phyloP scores from a whole-genome alignment of 1,140 invertebrate genomes.

The Pseudomyrmex pallidus region DNA sequence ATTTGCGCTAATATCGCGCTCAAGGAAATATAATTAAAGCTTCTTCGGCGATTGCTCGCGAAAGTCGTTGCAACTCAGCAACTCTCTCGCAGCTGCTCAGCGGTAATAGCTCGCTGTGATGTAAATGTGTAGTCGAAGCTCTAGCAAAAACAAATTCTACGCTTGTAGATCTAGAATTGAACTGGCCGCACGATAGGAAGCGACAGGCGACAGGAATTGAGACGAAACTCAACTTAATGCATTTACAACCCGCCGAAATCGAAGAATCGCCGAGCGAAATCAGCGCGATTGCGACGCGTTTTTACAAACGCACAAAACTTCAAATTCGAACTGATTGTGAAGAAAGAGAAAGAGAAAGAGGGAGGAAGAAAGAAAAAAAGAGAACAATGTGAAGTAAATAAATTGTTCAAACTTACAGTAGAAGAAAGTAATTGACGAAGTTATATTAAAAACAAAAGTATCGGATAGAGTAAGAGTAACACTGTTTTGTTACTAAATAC shows the following conservation, averaged over 20 bases:
- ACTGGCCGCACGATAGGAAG: constrained; percentile 41
- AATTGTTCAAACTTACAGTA: too few species aligned
- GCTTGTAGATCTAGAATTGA: constrained; percentile 47
- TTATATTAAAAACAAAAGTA: too few species aligned
- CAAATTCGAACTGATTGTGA: too few species aligned
- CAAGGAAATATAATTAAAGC: constrained; percentile 16
- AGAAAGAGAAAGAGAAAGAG: too few species aligned
- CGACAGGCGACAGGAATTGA: constrained; percentile 13
- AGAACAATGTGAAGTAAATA: too few species aligned
- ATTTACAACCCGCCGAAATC: too few species aligned
- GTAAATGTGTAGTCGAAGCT: constrained; percentile 50
- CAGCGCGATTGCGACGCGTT: too few species aligned
- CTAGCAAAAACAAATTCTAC: constrained; percentile 38
- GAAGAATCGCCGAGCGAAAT: too few species aligned
- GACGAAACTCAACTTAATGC: background rate
- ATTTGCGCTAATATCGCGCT: constrained; percentile 23
- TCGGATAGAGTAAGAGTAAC: too few species aligned
- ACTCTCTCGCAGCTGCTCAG: constrained; percentile 30
- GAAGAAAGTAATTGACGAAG: too few species aligned
- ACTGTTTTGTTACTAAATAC: background rate
- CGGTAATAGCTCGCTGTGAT: constrained; percentile 55
- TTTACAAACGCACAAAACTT: too few species aligned
- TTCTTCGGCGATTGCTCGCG: constrained; percentile 19
- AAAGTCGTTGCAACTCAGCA: constrained; percentile 30
- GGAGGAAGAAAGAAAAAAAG: too few species aligned